Evolutionary conservation across 2,113 vertebrate genomes (phyloP), one percentile per base, ranked within the genome.

Genomic region (Motacilla tschutschensis): DNA sequence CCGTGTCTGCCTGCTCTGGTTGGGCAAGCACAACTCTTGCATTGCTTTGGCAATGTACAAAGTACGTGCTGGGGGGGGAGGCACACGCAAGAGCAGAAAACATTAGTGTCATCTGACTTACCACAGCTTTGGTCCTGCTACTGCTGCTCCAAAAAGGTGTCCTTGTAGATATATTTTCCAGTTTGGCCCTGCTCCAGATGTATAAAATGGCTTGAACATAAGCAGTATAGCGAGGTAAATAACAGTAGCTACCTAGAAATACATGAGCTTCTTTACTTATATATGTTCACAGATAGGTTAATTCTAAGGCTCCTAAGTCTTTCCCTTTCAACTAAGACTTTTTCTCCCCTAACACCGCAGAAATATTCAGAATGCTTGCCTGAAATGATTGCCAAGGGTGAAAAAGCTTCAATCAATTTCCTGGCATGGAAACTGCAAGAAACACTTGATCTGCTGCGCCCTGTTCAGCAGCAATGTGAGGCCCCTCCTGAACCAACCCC

Each of bases 1-100:
- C 24, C 0, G 0, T 1, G 0, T 16, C 9, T 40, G n/a, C 25
- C 26, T 20, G 22, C 0, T 0, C 62, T 10, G 70, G 12, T 50
- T 31, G 48, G 58, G n/a, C 77, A 6, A 48, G 51, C 29, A 38
- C 4, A 4, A 0, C n/a, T n/a, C 2, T 0, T 5, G 1, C 1
- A 1, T 5, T 6, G 43, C 55, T 83, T 62, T 58, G 19, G 38
- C 57, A 8, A 6, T 13, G 29, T 19, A 10, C 67, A 47, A 35
- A 79, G 29, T 40, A 14, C 14, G 0, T 0, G 10, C 26, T 31
- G 28, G 21, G 36, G 20, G 41, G 28, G 12, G n/a, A 66, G 22
- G 1, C 3, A 48, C 46, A 18, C 0, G 1, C 10, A 29, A 38
- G 12, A 36, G 12, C 8, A 51, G 43, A 12, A 20, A 54, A 44